Conservation (phyloP, 2,888 invertebrate genomes). For the Drosophila siamana region DNA sequence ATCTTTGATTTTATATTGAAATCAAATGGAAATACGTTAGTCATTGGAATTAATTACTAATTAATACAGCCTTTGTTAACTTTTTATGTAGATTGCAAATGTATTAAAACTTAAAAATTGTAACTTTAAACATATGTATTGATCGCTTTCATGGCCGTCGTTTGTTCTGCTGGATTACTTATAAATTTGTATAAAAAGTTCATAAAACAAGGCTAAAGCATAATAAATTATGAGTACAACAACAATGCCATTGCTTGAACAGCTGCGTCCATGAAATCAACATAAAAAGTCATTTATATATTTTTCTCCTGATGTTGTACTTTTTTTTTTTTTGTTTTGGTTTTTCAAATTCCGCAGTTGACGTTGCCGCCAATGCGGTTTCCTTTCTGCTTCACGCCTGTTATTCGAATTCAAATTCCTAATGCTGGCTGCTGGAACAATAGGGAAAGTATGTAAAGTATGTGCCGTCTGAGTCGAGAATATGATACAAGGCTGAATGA, state of each 20-base stretch:
- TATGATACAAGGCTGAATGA: not conserved
- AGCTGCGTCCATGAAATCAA: constrained; percentile 81
- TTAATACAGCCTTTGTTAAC: too few species aligned
- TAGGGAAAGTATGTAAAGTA: constrained; percentile 72
- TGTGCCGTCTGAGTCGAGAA: constrained; percentile 42
- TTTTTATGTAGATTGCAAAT: too few species aligned
- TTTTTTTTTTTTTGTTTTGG: constrained; percentile 27
- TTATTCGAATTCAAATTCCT: constrained; percentile 57
- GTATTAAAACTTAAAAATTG: not conserved
- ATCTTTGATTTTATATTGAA: not conserved
- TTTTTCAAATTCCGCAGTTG: constrained; percentile 60
- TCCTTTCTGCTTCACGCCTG: constrained; percentile 69
- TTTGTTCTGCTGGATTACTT: constrained; percentile 27
- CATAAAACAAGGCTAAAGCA: constrained; percentile 67
- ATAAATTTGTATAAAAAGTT: constrained; percentile 75
- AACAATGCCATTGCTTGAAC: constrained; percentile 48
- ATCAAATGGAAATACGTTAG: not conserved
- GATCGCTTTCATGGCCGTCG: not conserved
- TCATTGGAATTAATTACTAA: constrained; percentile 21
- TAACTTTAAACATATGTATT: constrained; percentile 10
- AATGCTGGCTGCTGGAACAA: constrained; percentile 36
- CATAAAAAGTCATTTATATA: constrained; percentile 80
- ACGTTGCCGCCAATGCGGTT: constrained; percentile 49
- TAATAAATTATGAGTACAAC: constrained; percentile 68
- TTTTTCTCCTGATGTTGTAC: constrained; percentile 36